Percentiles rank a stretch among this genome's conserved stretches.
These are phyloP conservation scores for Bellardia bayeri DNA, from an alignment of 2,888 invertebrate species.

Conservation along the genomic window DNA sequence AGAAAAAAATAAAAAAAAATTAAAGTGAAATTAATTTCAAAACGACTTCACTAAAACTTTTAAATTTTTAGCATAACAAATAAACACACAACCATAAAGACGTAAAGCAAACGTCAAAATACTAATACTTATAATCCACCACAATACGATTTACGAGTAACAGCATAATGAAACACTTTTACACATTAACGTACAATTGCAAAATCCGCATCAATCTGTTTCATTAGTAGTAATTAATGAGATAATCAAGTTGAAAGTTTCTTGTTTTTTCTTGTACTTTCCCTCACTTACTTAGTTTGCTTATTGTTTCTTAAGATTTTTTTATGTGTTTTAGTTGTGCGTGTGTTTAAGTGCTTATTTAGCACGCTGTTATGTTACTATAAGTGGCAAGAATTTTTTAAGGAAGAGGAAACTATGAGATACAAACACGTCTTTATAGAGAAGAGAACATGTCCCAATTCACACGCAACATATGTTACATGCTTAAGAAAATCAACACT, in stretches of 20 bases:
- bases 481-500: slow-evolving; percentile 8
- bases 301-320: slow-evolving; percentile 3
- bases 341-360: slow-evolving; percentile 58
- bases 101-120: not conserved
- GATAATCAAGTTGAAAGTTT: slow-evolving; percentile 79
- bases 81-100: not conserved
- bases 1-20: not conserved
- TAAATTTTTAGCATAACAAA: not conserved
- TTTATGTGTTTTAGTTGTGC: not conserved
- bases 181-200: slow-evolving; percentile 40
- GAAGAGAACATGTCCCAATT: slow-evolving; percentile 19
- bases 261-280: slow-evolving; percentile 32
- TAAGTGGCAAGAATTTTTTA: slow-evolving; percentile 31
- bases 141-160: slow-evolving; percentile 15
- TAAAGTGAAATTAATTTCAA: not conserved
- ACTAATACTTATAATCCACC: slow-evolving; percentile 15
- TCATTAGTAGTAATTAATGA: slow-evolving; percentile 78
- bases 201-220: slow-evolving; percentile 78
- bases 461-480: slow-evolving; percentile 52
- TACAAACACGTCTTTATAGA: not conserved
- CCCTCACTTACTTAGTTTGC: not conserved
- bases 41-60: slow-evolving; percentile 54
- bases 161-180: slow-evolving; percentile 4
- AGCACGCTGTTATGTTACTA: slow-evolving; percentile 59
- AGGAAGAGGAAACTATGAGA: not conserved